Conservation (phyloP, 2,113 vertebrate species). For the Cephalopterus ornatus region DNA sequence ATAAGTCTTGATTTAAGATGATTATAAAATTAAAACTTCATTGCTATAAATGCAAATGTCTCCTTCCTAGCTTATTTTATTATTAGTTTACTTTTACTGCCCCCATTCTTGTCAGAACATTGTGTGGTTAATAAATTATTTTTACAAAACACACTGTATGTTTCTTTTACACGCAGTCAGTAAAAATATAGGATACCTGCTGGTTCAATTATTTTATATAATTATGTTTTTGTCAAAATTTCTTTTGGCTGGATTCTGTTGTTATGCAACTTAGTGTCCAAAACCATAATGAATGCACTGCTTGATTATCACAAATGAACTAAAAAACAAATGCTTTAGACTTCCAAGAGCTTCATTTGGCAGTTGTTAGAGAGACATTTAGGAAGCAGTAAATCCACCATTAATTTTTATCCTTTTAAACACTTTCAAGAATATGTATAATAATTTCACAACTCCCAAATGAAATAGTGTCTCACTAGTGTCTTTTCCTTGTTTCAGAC, state of each 20-base stretch:
- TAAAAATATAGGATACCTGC: neutral
- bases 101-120: neutral
- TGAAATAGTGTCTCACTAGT: neutral
- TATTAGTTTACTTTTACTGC: slow-evolving; percentile 1
- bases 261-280: neutral
- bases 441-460: neutral
- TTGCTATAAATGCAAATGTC: neutral
- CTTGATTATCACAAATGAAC: neutral
- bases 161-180: neutral
- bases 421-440: neutral
- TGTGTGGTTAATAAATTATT: slow-evolving; percentile 21
- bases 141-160: neutral
- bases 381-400: neutral
- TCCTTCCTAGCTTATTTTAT: neutral
- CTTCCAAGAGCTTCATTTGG: neutral
- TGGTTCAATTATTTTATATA: slow-evolving; percentile 28
- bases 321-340: neutral
- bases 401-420: neutral
- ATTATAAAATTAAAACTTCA: slow-evolving; percentile 46
- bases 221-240: neutral
- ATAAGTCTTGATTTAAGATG: slow-evolving; percentile 51
- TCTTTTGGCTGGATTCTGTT: neutral
- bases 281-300: neutral
- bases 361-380: neutral
- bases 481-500: neutral